Percentiles rank a stretch among this genome's conserved stretches.
Evolutionary conservation across 2,888 invertebrate genomes (phyloP).

Genomic region (Philereme vetulata): DNA sequence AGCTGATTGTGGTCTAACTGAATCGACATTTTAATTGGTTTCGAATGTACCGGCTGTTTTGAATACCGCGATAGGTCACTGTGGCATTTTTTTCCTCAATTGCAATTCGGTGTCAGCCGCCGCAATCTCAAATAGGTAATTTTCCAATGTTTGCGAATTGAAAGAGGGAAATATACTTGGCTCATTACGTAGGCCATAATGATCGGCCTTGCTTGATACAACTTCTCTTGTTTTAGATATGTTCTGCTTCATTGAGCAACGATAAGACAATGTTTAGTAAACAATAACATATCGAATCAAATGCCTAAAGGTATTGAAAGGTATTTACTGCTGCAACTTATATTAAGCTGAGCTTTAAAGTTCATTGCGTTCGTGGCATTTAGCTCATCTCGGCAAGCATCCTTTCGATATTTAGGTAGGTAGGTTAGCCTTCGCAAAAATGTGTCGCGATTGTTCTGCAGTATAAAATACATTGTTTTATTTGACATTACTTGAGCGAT

Average conservation of each 20-base stretch:
- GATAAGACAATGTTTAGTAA: slow-evolving; percentile 56
- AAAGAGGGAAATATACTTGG: slow-evolving; percentile 44
- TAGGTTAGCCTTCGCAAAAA: slow-evolving; percentile 74
- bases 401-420: slow-evolving; percentile 66
- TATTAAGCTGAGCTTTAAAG: slow-evolving; percentile 53
- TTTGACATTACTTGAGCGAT: slow-evolving; percentile 58
- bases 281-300: slow-evolving; percentile 45
- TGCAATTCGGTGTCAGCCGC: slow-evolving; percentile 30
- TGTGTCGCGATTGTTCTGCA: slow-evolving; percentile 60
- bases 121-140: slow-evolving; percentile 19
- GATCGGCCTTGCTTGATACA: slow-evolving; percentile 58
- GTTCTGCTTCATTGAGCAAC: slow-evolving; percentile 53
- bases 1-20: slow-evolving; percentile 32
- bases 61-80: slow-evolving; percentile 55
- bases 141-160: slow-evolving; percentile 27
- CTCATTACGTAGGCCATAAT: slow-evolving; percentile 55
- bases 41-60: slow-evolving; percentile 53
- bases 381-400: slow-evolving; percentile 66
- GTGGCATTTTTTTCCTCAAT: slow-evolving; percentile 45
- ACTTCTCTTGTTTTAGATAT: slow-evolving; percentile 48
- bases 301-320: slow-evolving; percentile 35
- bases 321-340: slow-evolving; percentile 31
- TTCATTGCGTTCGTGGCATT: slow-evolving; percentile 72
- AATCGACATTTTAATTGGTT: slow-evolving; percentile 63
- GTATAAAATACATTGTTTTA: slow-evolving; percentile 52